phyloP scores from a whole-genome alignment of 2,888 invertebrate species.

The Himalopsyche kuldschensis region DNA sequence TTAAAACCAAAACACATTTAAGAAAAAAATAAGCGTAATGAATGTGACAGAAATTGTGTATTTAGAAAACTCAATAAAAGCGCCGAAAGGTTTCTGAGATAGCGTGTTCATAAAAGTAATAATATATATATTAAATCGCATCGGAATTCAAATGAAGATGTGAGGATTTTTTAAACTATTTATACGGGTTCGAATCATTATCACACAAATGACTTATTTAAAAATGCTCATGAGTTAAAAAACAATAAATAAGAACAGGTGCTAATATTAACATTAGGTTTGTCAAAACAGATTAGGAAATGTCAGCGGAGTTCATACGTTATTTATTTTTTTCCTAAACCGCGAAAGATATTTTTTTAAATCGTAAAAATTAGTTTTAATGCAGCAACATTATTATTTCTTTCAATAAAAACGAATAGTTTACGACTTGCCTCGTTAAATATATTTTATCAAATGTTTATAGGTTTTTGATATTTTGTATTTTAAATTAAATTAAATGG shows the following conservation, averaged over 20 bases:
- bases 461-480: neutral
- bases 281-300: conserved; percentile 31
- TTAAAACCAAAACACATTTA: conserved; percentile 3
- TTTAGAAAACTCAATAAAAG: conserved; percentile 20
- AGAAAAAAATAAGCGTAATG: conserved; percentile 12
- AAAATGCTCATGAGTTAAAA: conserved; percentile 26
- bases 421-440: neutral
- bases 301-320: conserved; percentile 18
- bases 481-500: neutral
- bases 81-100: conserved; percentile 9
- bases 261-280: conserved; percentile 24
- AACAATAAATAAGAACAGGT: conserved; percentile 23
- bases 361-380: neutral
- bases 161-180: conserved; percentile 8
- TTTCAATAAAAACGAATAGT: neutral
- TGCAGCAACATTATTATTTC: neutral
- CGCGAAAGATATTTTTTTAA: neutral
- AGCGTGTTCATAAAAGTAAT: conserved; percentile 7
- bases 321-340: neutral
- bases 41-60: conserved; percentile 16
- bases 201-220: conserved; percentile 28
- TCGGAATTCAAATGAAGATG: conserved; percentile 8
- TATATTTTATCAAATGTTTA: neutral
- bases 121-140: neutral
- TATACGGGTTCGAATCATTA: conserved; percentile 19